phyloP scores from a whole-genome alignment of 2,888 invertebrate genomes.

The Xestia c-nigrum region DNA sequence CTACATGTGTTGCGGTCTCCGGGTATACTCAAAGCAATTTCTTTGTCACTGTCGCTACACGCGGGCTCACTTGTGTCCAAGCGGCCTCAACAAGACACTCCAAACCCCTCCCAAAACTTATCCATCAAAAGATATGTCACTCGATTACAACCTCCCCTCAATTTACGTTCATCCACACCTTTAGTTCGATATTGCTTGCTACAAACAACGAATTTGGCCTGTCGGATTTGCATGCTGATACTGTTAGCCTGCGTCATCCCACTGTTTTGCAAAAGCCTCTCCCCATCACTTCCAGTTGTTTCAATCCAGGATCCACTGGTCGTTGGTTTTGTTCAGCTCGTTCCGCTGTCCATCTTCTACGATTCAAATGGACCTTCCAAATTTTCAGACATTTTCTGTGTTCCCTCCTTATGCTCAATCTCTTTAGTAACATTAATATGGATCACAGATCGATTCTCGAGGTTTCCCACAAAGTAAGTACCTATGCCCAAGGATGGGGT shows the following conservation, averaged over 20 bases:
- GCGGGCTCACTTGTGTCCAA: background rate
- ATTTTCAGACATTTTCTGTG: too few relatives aligned
- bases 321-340: too few relatives aligned
- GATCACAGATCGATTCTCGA: slow-evolving; percentile 18
- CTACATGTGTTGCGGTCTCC: background rate
- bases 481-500: background rate
- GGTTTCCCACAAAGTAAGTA: slow-evolving; percentile 51
- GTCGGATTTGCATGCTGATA: too few relatives aligned
- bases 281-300: too few relatives aligned
- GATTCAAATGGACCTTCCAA: background rate
- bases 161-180: background rate
- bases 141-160: too few relatives aligned
- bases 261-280: too few relatives aligned
- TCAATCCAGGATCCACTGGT: too few relatives aligned
- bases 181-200: background rate
- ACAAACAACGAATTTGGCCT: background rate
- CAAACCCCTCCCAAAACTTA: background rate
- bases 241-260: too few relatives aligned
- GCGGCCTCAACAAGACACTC: background rate
- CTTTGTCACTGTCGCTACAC: background rate
- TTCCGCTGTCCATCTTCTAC: too few relatives aligned
- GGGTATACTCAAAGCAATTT: background rate
- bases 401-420: background rate
- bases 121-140: background rate
- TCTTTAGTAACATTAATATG: slow-evolving; percentile 37